These are phyloP conservation scores for Varroa destructor DNA, from an alignment of 1,140 invertebrate species.

Conservation along the genomic window DNA sequence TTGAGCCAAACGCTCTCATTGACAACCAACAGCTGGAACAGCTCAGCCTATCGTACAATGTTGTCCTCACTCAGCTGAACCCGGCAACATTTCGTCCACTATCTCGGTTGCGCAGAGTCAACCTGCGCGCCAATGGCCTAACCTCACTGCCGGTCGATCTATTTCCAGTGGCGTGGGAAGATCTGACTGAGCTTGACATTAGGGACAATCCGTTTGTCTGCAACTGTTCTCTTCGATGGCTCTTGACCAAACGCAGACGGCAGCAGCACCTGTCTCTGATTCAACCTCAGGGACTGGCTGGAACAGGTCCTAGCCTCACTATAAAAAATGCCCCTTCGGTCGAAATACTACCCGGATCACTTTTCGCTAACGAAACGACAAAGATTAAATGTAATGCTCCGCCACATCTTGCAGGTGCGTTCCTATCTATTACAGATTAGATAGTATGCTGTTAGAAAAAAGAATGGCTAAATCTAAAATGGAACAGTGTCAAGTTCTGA, in stretches of 20 bases:
- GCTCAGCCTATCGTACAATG: conserved; percentile 59
- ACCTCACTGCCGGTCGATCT: conserved; percentile 57
- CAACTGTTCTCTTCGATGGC: conserved; percentile 62
- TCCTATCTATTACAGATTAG: too few relatives aligned
- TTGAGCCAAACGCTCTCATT: conserved; percentile 59
- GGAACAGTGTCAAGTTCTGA: too few relatives aligned
- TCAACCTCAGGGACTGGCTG: too few relatives aligned
- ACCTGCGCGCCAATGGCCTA: conserved; percentile 64
- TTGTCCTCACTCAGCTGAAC: conserved; percentile 53
- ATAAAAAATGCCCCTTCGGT: too few relatives aligned
- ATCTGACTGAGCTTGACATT: conserved; percentile 58
- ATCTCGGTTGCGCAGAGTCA: conserved; percentile 57
- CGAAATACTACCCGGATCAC: too few relatives aligned
- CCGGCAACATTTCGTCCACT: conserved; percentile 59
- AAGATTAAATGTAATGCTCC: too few relatives aligned
- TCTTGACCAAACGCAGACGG: conserved; percentile 37
- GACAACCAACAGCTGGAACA: conserved; percentile 65
- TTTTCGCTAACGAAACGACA: too few relatives aligned
- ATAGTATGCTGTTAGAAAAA: too few relatives aligned
- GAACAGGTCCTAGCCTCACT: too few relatives aligned
- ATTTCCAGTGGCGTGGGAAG: conserved; percentile 53
- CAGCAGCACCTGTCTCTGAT: too few relatives aligned
- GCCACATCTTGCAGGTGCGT: too few relatives aligned
- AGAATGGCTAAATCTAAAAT: too few relatives aligned
- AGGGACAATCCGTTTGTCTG: conserved; percentile 69